Base-by-base conservation (phyloP, 1,140 invertebrate species). In the Drosophila paulistorum region DNA sequence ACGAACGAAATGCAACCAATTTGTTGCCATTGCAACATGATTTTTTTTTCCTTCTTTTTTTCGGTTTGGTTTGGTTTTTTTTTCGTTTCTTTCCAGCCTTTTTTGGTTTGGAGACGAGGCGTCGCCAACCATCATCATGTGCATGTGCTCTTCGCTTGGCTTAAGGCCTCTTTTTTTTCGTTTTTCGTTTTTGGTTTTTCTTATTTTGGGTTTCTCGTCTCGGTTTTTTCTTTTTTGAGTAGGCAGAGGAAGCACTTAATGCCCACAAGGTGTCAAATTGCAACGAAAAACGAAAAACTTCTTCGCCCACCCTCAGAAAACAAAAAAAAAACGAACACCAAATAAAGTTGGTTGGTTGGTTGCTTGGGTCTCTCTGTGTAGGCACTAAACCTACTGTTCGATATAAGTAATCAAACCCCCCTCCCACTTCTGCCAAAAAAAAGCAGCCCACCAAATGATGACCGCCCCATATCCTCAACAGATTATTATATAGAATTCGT, bases 261-360 rank as follows among this genome's bases (percentile, higher is more conserved):
- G 83, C 89, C 89, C 87, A 90, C 89, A 90, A 90, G 89, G 89
- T 90, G 89, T 90, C 89, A 89, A 91, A 90, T 90, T 90, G 89
- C 89, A 89, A 70, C 79, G 45, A 51, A 51, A 51, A 51, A 51
- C 45, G 17, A 51, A 51, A 51, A 90, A 77, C 74, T 75, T 64
- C 75, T 65, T 72, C 83, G 79, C 83, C 83, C 83, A 86, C 79
- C 76, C 81, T 62, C 33, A 74, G 72, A 68, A 68, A 69, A 71
- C 35, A 64, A 48, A 42, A 41, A 42, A 59, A 63, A 48, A 37
- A n/a, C n/a, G n/a, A n/a, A 65, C 20, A 54, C 68, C 54, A 63
- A 41, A 68, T 72, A 39, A 57, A 61, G 48, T 80, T 60, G 69
- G 45, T 76, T 26, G 26, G 26, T 26, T 26, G 26, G 26, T 23